Conservation (phyloP, 1,140 invertebrate genomes). For the Magallana angulata region DNA sequence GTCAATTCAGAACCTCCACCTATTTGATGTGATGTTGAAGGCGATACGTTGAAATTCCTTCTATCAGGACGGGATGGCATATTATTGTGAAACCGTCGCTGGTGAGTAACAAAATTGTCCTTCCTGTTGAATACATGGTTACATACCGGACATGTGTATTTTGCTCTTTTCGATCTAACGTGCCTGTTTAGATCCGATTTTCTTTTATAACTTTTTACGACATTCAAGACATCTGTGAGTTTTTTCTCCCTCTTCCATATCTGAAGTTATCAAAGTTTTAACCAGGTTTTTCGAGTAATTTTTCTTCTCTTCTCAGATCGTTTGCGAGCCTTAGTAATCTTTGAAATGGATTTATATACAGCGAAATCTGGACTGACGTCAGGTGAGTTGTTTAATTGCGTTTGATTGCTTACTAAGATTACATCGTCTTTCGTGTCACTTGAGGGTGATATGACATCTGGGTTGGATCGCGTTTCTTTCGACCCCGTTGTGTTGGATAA, state of each 20-base stretch:
- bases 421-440: too few species aligned
- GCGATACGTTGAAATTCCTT: neutral
- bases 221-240: neutral
- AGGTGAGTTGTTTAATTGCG: neutral
- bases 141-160: slow-evolving; percentile 4
- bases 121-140: slow-evolving; percentile 24
- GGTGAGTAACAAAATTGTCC: slow-evolving; percentile 39
- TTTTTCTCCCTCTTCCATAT: neutral
- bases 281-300: neutral
- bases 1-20: neutral
- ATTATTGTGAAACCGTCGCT: slow-evolving; percentile 1
- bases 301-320: neutral
- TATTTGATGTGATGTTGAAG: slow-evolving; percentile 5
- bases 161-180: neutral
- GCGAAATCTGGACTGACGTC: too few species aligned
- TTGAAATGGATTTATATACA: neutral
- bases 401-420: neutral
- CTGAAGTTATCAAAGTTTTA: neutral
- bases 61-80: neutral
- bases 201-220: slow-evolving; percentile 4
- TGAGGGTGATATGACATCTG: too few species aligned
- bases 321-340: neutral
- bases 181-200: slow-evolving; percentile 35
- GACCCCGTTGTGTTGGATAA: too few species aligned
- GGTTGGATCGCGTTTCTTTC: too few species aligned